Evolutionary conservation across 2,797 vertebrate species (phyloP), one percentile per base, ranked within the genome.

Genomic region (Coracias cyanogaster): DNA sequence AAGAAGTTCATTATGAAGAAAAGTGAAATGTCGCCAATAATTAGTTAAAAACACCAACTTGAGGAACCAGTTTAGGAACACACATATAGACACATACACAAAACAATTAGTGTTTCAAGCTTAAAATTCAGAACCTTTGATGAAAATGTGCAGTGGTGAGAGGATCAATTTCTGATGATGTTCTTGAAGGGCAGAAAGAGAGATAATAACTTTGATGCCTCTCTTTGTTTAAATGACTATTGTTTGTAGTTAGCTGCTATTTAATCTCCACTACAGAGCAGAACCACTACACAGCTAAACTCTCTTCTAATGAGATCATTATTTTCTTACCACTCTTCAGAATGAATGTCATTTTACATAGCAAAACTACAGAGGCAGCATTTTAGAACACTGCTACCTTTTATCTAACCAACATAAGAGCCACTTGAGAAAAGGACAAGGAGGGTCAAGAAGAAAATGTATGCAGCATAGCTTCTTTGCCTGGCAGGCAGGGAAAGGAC

Each of bases 171-270:
- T 87, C 94, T 97, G 91, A 70, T 94, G 26, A 90, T 97, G 82
- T 87, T 96, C 89, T 95, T 94, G 97, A 97, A 97, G 94, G 86
- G 58, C 95, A 98, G 96, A 94, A 93, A 95, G 51, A 92, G 88
- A 97, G 96, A 94, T 96, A 97, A 97, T 94, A 97, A 96, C 94
- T 93, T 89, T 88, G 88, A 95, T 96, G 91, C 55, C 2, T 73
- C 85, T 93, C 92, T 96, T 95, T 98, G 97, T 97, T 93, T 95
- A 94, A 96, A 97, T 95, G 84, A 92, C 97, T 97, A 96, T 97
- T 98, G 97, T 98, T 98, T 98, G 96, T 97, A 97, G 98, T 98
- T 97, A 96, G 95, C 92, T 92, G 73, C 93, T 97, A 96, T 98
- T 98, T 97, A 98, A 98, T 98, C 96, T 98, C 94, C 82, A 79